These are phyloP conservation scores for Apis florea DNA, from an alignment of 1,140 invertebrate genomes.

Conservation along the genomic window DNA sequence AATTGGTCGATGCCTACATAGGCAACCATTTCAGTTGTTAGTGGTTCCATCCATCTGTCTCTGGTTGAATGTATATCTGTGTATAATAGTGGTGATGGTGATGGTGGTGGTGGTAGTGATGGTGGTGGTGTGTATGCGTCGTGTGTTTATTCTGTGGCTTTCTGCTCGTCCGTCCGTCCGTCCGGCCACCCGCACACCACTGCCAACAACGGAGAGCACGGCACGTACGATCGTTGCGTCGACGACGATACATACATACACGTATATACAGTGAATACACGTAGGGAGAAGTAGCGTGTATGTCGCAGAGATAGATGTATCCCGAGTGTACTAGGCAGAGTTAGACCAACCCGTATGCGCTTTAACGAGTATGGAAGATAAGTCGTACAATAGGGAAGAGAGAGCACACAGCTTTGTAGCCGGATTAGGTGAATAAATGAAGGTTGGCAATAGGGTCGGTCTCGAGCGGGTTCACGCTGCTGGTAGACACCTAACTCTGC, in stretches of 20 bases:
- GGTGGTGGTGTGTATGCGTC: conserved; percentile 10
- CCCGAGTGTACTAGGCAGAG: conserved; percentile 45
- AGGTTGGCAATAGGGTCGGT: conserved; percentile 38
- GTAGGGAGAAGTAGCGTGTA: conserved; percentile 19
- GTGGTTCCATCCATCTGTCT: conserved; percentile 27
- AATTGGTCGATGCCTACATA: conserved; percentile 48
- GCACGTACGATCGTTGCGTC: conserved; percentile 56
- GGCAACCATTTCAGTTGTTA: conserved; percentile 50
- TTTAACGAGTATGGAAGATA: conserved; percentile 61
- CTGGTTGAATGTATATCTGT: neutral
- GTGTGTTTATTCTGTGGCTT: conserved; percentile 55
- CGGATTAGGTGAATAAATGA: conserved; percentile 56
- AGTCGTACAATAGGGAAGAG: conserved; percentile 52
- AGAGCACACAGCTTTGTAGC: conserved; percentile 20
- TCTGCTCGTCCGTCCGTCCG: conserved; percentile 41
- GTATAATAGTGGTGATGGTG: neutral
- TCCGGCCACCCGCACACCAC: conserved; percentile 53
- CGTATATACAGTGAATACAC: neutral
- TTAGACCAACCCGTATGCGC: conserved; percentile 62
- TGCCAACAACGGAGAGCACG: conserved; percentile 51
- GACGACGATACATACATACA: conserved; percentile 9
- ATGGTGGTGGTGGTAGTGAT: neutral
- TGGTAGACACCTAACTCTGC: conserved; percentile 68
- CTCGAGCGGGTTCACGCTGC: neutral
- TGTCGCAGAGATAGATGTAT: conserved; percentile 58